Conservation (phyloP, 2,797 vertebrate genomes). For the Rousettus madagascariensis region DNA sequence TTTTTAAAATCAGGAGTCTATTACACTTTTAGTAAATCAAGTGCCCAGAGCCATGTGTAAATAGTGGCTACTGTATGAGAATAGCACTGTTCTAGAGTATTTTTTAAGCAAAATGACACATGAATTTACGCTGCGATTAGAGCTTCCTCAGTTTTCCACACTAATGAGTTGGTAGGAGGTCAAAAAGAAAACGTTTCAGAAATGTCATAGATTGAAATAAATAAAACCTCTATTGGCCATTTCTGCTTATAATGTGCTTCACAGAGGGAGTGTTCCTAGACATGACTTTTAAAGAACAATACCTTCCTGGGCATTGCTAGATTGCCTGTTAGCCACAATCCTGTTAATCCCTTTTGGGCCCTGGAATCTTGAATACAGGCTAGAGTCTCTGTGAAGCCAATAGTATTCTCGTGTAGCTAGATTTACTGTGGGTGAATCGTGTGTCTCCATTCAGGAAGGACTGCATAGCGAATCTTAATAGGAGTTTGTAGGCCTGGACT, state of each 20-base stretch:
- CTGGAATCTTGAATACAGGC: neutral
- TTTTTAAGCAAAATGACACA: neutral
- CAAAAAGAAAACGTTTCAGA: neutral
- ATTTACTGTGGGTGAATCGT: neutral
- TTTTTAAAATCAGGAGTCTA: constrained; percentile 23
- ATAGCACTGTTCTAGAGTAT: neutral
- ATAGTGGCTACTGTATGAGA: neutral
- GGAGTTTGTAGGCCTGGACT: neutral
- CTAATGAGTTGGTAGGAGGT: neutral
- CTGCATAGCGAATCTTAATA: neutral
- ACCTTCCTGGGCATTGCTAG: neutral
- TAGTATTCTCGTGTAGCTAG: neutral
- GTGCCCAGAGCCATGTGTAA: neutral
- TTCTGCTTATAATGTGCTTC: neutral
- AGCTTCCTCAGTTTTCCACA: constrained; percentile 38
- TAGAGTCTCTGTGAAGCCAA: neutral
- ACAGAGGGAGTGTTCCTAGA: neutral
- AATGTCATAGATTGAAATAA: neutral
- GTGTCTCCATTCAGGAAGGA: neutral
- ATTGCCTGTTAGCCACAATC: neutral
- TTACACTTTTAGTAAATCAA: neutral
- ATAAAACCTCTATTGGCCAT: neutral
- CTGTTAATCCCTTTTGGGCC: neutral
- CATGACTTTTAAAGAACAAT: neutral
- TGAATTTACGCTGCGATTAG: neutral